Conservation (phyloP, 2,113 vertebrate species). For the Herpailurus yagouaroundi region DNA sequence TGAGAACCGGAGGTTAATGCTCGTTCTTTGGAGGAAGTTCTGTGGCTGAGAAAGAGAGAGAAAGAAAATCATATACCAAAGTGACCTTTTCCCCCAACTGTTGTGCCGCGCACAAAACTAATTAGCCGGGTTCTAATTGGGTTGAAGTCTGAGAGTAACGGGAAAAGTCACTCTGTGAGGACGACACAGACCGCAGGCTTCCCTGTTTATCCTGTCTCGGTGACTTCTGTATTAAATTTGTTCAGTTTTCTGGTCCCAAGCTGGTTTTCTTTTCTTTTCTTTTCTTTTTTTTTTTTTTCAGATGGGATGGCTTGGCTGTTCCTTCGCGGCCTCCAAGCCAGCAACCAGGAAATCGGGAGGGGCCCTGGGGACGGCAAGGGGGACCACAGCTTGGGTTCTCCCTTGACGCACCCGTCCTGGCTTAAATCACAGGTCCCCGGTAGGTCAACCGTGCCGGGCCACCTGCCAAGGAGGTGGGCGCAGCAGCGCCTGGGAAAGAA, state of each 20-base stretch:
- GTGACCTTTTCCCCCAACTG: constrained; percentile 46
- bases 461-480: neutral
- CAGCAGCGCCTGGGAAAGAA: neutral
- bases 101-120: neutral
- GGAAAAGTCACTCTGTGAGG: neutral
- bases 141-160: neutral
- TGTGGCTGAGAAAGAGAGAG: constrained; percentile 58
- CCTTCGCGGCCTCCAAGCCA: neutral
- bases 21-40: constrained; percentile 52
- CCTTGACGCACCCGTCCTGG: neutral
- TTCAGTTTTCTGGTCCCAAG: neutral
- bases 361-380: neutral
- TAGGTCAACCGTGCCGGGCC: neutral
- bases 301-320: constrained; percentile 15
- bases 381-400: neutral
- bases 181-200: neutral
- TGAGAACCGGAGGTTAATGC: constrained; percentile 51
- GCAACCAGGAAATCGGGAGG: constrained; percentile 38
- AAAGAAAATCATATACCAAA: constrained; percentile 25
- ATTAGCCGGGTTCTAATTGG: constrained; percentile 33
- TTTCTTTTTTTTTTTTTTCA: neutral
- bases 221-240: neutral
- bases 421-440: neutral
- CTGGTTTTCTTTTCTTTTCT: neutral
- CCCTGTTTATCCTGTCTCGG: neutral